Evolutionary conservation across 2,797 vertebrate genomes (phyloP).

Genomic region (Coracias cyanogaster): DNA sequence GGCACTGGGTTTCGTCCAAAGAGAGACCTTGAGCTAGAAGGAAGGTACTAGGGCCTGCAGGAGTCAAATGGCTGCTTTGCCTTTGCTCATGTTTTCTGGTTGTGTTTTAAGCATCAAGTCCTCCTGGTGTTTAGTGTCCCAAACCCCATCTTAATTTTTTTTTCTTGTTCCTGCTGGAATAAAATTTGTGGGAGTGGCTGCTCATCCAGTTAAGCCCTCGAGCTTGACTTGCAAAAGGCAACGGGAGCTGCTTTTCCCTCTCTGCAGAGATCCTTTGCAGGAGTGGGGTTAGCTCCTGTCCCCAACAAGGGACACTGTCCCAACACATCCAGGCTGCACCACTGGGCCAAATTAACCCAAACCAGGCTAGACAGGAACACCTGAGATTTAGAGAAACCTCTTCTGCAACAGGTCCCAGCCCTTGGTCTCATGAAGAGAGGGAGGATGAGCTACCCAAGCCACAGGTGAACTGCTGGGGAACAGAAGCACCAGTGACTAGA

Average conservation of each 20-base stretch:
- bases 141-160: not conserved
- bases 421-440: fast-evolving
- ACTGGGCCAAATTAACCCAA: not conserved
- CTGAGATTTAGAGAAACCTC: not conserved
- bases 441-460: not conserved
- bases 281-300: not conserved
- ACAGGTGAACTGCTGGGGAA: not conserved
- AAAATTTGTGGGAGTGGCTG: not conserved
- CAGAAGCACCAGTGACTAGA: not conserved
- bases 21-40: not conserved
- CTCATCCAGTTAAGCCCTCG: not conserved
- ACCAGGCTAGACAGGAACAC: not conserved
- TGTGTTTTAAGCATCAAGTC: not conserved
- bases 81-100: not conserved
- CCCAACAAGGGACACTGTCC: fast-evolving
- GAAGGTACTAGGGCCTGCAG: not conserved
- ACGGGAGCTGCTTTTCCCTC: not conserved
- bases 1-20: not conserved
- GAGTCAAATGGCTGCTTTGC: not conserved
- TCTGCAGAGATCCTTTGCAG: not conserved
- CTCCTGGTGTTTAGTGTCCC: not conserved
- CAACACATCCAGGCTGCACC: not conserved
- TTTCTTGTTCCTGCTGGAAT: not conserved
- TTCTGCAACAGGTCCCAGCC: not conserved
- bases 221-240: not conserved